phyloP scores from a whole-genome alignment of 1,140 invertebrate species.

The Elymnias hypermnestra region DNA sequence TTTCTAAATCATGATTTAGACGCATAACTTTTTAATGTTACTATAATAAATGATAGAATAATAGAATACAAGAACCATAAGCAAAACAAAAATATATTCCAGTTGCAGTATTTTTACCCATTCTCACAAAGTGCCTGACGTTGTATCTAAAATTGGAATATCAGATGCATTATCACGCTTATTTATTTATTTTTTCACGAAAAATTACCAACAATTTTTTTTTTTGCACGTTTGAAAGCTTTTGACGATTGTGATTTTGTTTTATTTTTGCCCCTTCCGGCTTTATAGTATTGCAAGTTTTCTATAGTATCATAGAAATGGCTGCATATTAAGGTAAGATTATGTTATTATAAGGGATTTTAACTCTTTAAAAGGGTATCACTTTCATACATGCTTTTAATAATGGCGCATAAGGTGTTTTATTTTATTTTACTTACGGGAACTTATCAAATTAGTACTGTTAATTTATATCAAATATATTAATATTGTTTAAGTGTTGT shows the following conservation, averaged over 20 bases:
- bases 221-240: constrained; percentile 70
- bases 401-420: constrained; percentile 7
- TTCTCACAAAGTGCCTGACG: too few species aligned
- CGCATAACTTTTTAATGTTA: too few species aligned
- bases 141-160: too few species aligned
- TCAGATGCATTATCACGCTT: too few species aligned
- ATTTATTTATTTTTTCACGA: too few species aligned
- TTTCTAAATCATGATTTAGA: too few species aligned
- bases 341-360: constrained; percentile 19
- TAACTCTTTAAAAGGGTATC: constrained; percentile 19
- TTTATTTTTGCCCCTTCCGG: constrained; percentile 53
- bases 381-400: constrained; percentile 65
- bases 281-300: constrained; percentile 45
- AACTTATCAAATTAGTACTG: neutral
- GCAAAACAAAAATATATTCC: too few species aligned
- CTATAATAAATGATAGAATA: too few species aligned
- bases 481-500: too few species aligned
- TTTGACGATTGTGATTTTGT: constrained; percentile 74
- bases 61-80: too few species aligned
- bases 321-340: constrained; percentile 48
- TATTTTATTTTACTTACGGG: neutral
- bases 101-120: too few species aligned
- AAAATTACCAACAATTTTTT: constrained; percentile 3
- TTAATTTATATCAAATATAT: neutral
- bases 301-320: constrained; percentile 35